A percentile compares a stretch with the other conserved stretches of the same genome.
Conservation (phyloP, 2,113 vertebrate species). For the Cyphomyrus plagiostoma region DNA sequence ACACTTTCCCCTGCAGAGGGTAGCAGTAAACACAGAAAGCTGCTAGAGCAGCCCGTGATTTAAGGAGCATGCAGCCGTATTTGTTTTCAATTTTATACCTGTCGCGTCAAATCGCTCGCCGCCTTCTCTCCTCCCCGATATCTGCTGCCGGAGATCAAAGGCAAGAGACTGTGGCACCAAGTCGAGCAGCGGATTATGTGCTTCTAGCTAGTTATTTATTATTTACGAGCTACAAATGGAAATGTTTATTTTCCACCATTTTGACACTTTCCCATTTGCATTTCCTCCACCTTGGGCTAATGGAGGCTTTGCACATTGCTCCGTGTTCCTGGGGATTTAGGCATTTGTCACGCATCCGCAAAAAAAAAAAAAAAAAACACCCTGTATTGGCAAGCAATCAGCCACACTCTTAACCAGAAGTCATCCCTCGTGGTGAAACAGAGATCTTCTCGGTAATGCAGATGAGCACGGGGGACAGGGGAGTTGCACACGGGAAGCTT, state of each 20-base stretch:
- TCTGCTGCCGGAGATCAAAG: constrained; percentile 4
- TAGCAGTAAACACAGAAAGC: constrained; percentile 1
- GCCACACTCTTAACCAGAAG: constrained; percentile 10
- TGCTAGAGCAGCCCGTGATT: background rate
- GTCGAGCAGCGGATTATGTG: constrained; percentile 9
- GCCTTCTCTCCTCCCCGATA: background rate
- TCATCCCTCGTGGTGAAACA: constrained; percentile 48
- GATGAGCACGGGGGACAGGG: constrained; percentile 40
- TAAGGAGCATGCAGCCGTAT: background rate
- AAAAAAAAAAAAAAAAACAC: background rate
- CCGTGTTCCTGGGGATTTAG: constrained; percentile 20
- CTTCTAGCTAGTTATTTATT: constrained; percentile 40
- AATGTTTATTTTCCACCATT: constrained; percentile 47
- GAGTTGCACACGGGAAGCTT: constrained; percentile 33
- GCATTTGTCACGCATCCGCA: constrained; percentile 11
- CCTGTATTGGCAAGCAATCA: constrained; percentile 32
- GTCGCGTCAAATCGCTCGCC: constrained; percentile 12
- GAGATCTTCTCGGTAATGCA: constrained; percentile 44
- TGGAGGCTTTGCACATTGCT: constrained; percentile 41
- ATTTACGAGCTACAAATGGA: constrained; percentile 57
- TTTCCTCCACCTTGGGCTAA: constrained; percentile 31
- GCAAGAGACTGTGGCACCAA: background rate
- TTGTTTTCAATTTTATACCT: constrained; percentile 11
- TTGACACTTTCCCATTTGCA: constrained; percentile 48
- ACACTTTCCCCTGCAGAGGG: background rate